Conservation (phyloP, 2,888 invertebrate species). For the Drosophila subsilvestris region DNA sequence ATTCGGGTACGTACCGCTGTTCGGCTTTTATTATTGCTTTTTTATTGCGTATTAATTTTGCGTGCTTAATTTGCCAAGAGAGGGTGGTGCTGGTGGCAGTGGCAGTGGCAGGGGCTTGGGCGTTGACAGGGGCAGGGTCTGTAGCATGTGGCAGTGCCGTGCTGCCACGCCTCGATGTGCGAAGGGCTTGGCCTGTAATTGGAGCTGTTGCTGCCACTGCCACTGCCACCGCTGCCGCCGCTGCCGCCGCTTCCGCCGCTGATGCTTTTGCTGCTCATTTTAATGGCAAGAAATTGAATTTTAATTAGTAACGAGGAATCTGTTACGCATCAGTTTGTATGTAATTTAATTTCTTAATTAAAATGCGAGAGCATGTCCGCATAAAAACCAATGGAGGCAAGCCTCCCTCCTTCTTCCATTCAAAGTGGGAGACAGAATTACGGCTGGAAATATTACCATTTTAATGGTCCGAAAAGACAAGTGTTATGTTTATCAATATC, state of each 20-base stretch:
- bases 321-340: constrained; percentile 80
- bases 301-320: constrained; percentile 80
- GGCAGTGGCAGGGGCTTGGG: background rate
- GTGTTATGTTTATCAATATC: constrained; percentile 38
- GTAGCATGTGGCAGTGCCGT: constrained; percentile 36
- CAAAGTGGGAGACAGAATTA: constrained; percentile 12
- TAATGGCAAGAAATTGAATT: constrained; percentile 81
- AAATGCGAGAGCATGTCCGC: constrained; percentile 76
- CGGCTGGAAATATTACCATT: constrained; percentile 36
- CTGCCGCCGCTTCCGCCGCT: constrained; percentile 19
- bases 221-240: background rate
- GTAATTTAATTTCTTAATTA: constrained; percentile 81
- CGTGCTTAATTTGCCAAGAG: constrained; percentile 72
- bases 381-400: constrained; percentile 64
- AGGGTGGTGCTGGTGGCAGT: constrained; percentile 16
- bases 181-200: constrained; percentile 71
- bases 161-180: constrained; percentile 47
- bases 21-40: constrained; percentile 73
- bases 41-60: constrained; percentile 81
- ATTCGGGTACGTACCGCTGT: constrained; percentile 19
- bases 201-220: constrained; percentile 56
- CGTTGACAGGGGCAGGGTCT: background rate
- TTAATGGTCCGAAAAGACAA: constrained; percentile 32
- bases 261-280: constrained; percentile 59
- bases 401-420: background rate